Conservation (phyloP, 1,140 invertebrate genomes). For the Cydia amplana region DNA sequence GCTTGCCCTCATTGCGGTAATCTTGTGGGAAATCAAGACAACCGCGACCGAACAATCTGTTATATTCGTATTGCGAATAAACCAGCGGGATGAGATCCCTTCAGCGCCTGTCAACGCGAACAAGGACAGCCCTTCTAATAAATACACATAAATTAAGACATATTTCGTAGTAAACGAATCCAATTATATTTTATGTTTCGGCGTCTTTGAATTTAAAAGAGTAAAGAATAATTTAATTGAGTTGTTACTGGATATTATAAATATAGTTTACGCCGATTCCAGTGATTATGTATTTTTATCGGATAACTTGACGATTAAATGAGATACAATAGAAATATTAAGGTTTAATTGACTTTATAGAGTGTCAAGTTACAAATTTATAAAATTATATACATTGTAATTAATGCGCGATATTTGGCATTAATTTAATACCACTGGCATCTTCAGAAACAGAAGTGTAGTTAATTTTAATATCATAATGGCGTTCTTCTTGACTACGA, state of each 20-base stretch:
- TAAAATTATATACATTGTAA: not conserved
- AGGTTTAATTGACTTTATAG: not conserved
- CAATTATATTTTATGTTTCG: slow-evolving; percentile 28
- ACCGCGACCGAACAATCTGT: slow-evolving; percentile 58
- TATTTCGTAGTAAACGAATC: slow-evolving; percentile 16
- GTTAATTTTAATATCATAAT: not conserved
- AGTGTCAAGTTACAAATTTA: not conserved
- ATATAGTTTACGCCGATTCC: not conserved
- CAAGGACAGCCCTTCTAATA: slow-evolving; percentile 1
- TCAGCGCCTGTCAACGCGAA: slow-evolving; percentile 29
- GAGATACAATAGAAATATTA: not conserved
- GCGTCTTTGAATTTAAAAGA: slow-evolving; percentile 19
- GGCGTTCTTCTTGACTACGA: not conserved
- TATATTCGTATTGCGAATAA: slow-evolving; percentile 44
- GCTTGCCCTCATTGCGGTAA: slow-evolving; percentile 64
- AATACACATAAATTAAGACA: slow-evolving; percentile 26
- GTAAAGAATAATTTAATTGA: not conserved
- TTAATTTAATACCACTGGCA: not conserved
- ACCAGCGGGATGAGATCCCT: slow-evolving; percentile 47
- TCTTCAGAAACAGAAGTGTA: not conserved
- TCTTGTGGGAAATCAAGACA: slow-evolving; percentile 72
- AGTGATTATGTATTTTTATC: slow-evolving; percentile 2
- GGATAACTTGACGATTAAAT: not conserved
- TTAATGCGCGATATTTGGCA: too few species aligned
- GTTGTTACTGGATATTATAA: slow-evolving; percentile 7